Percentiles rank a stretch among this genome's conserved stretches.
phyloP scores from a whole-genome alignment of 2,888 invertebrate genomes.

The Dryomyza anilis region DNA sequence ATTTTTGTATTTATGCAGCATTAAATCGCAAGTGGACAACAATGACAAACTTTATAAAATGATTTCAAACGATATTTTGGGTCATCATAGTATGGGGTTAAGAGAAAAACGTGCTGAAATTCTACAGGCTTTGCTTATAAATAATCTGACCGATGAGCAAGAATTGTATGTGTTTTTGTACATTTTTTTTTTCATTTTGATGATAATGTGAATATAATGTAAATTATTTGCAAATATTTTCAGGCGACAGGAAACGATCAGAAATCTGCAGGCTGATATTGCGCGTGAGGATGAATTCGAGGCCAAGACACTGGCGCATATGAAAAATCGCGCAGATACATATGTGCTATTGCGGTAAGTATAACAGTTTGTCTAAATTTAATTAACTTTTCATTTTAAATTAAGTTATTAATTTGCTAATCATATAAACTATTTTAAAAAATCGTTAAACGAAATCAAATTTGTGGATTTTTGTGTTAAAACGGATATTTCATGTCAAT shows the following conservation, averaged over 20 bases:
- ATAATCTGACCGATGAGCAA: conserved; percentile 55
- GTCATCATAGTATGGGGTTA: conserved; percentile 46
- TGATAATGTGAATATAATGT: neutral
- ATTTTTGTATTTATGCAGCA: conserved; percentile 38
- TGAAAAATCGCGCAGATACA: conserved; percentile 49
- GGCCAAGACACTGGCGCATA: conserved; percentile 35
- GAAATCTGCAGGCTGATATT: conserved; percentile 42
- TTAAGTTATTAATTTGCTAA: too few species aligned
- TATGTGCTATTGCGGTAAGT: conserved; percentile 51
- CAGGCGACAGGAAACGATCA: conserved; percentile 49
- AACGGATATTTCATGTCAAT: too few species aligned
- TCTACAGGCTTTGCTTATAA: conserved; percentile 48
- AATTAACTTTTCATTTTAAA: too few species aligned
- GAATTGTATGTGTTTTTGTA: conserved; percentile 43
- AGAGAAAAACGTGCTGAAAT: conserved; percentile 49
- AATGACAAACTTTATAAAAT: conserved; percentile 51
- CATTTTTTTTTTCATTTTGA: neutral
- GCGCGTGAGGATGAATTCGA: conserved; percentile 38
- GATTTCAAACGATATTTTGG: conserved; percentile 48
- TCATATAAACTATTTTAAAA: too few species aligned
- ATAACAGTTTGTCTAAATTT: too few species aligned
- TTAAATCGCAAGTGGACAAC: conserved; percentile 53
- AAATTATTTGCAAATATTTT: neutral
- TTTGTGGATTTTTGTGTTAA: too few species aligned
- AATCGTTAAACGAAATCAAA: too few species aligned